A percentile compares a stretch with the other conserved stretches of the same genome.
These are phyloP conservation scores for Hippocampus zosterae DNA, from an alignment of 2,113 vertebrate genomes.

Conservation along the genomic window DNA sequence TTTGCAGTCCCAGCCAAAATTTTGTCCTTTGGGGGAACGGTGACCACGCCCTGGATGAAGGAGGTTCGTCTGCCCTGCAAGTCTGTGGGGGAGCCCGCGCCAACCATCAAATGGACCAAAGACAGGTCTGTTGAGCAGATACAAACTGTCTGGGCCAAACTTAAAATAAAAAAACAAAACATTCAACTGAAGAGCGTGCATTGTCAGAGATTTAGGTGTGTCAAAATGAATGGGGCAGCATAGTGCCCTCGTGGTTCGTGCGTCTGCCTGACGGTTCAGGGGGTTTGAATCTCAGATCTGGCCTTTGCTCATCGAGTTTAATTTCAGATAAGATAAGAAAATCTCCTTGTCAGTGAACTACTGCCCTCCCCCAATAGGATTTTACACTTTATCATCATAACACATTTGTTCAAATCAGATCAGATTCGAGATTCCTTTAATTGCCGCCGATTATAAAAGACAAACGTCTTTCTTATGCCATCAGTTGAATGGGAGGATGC, in stretches of 20 bases:
- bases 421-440: too few species aligned
- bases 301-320: too few species aligned
- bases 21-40: constrained; percentile 93
- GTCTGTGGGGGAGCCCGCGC: constrained; percentile 89
- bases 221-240: neutral
- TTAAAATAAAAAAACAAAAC: too few species aligned
- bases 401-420: too few species aligned
- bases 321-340: too few species aligned
- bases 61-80: constrained; percentile 92
- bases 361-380: too few species aligned
- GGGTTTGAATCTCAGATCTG: too few species aligned
- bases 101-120: constrained; percentile 96
- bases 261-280: too few species aligned
- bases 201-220: too few species aligned
- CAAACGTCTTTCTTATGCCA: neutral
- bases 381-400: too few species aligned
- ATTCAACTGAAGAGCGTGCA: too few species aligned
- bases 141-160: neutral
- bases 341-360: too few species aligned
- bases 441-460: neutral
- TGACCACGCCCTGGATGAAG: constrained; percentile 98
- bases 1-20: constrained; percentile 90
- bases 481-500: neutral
- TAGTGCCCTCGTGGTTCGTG: neutral
- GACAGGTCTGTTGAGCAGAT: constrained; percentile 78